Percentiles rank a stretch among this genome's conserved stretches.
phyloP scores from a whole-genome alignment of 2,113 vertebrate species.

The Paracanthobrama guichenoti region DNA sequence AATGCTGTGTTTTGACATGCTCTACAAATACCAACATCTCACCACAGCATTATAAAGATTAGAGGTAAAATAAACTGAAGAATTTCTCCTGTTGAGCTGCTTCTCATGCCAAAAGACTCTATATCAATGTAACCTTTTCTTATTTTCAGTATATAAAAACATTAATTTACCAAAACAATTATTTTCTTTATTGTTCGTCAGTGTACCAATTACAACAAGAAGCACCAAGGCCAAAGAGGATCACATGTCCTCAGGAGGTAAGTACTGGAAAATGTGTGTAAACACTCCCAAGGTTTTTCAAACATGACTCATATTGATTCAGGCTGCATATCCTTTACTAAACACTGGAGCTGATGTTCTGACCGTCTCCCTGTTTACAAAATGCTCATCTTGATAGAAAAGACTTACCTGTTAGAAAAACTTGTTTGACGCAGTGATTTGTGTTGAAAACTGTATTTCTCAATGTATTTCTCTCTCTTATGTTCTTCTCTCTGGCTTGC shows the following conservation, averaged over 20 bases:
- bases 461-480: slow-evolving; percentile 17
- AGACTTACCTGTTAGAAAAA: neutral
- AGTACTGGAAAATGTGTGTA: slow-evolving; percentile 63
- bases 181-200: slow-evolving; percentile 59
- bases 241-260: slow-evolving; percentile 93
- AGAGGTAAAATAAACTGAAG: neutral
- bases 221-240: slow-evolving; percentile 93
- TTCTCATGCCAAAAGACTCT: neutral
- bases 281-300: neutral
- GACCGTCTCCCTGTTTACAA: neutral
- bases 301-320: slow-evolving; percentile 16
- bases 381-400: slow-evolving; percentile 7
- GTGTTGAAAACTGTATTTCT: slow-evolving; percentile 12
- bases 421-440: neutral
- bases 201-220: slow-evolving; percentile 99
- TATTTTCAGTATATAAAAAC: no score
- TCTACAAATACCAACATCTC: neutral
- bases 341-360: slow-evolving; percentile 7
- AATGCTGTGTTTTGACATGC: neutral
- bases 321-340: slow-evolving; percentile 14
- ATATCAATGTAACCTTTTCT: neutral
- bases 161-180: neutral
- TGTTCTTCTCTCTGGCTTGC: slow-evolving; percentile 67
- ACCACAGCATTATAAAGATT: neutral
- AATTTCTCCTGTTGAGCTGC: neutral